These are phyloP conservation scores for Chaetophractus vellerosus DNA, from an alignment of 2,797 vertebrate species.

Conservation along the genomic window DNA sequence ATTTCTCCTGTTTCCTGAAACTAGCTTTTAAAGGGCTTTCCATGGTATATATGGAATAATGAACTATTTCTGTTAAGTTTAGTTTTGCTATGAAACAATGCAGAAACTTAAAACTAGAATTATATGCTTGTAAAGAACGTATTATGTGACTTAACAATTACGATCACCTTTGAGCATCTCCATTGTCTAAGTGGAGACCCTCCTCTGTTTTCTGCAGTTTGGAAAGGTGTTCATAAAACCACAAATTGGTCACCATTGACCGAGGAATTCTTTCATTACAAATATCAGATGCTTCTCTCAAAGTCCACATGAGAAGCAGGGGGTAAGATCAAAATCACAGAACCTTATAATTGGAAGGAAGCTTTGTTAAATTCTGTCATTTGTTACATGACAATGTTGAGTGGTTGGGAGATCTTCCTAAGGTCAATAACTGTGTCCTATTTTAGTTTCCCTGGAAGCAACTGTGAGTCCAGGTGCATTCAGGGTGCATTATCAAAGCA, in stretches of 20 bases:
- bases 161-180: neutral
- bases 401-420: neutral
- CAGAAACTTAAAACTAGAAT: conserved; percentile 31
- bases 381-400: conserved; percentile 19
- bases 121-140: neutral
- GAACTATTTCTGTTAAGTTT: conserved; percentile 13
- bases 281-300: conserved; percentile 5
- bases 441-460: conserved; percentile 16
- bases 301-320: neutral
- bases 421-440: neutral
- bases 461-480: neutral
- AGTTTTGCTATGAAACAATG: conserved; percentile 25
- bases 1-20: conserved; percentile 53
- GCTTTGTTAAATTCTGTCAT: neutral
- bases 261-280: neutral
- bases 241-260: neutral
- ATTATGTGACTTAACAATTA: neutral
- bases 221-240: conserved; percentile 43
- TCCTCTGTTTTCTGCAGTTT: conserved; percentile 29
- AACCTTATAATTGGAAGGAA: neutral
- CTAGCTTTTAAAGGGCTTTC: conserved; percentile 34
- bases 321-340: neutral
- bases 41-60: neutral
- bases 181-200: conserved; percentile 33
- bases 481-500: neutral